Evolutionary conservation across 2,888 invertebrate genomes (phyloP), one percentile per base, ranked within the genome.

Genomic region (Eueremaeus valkanovi): DNA sequence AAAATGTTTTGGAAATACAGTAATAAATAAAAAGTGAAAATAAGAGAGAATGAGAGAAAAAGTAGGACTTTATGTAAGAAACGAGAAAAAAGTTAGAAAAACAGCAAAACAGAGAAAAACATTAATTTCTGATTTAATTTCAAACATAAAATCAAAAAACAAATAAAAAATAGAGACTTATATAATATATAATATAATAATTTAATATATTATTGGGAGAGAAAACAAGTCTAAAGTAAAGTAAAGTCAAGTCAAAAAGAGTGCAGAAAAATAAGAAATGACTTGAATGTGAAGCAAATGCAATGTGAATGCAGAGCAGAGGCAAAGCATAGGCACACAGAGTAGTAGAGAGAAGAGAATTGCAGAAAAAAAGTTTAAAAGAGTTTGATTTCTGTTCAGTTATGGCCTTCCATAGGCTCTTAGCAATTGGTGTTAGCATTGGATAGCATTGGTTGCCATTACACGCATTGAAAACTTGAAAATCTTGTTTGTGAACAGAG

Each of bases 391-490:
- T 36, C 6, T 36, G 36, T 8, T 8, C 11, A n/a, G 36, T 8
- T 8, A 36, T 36, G 36, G 36, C 36, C 6, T 36, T 36, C 36
- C 36, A 36, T 36, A 36, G 36, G 36, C 36, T 36, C 36, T 36
- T 36, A 36, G 11, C 36, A 5, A 36, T 36, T 36, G 36, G 45
- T 3, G 3, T 45, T 24, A 31, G 31, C 58, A 31, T 58, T 58
- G 58, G 55, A n/a, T 55, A 31, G 55, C 55, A 55, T 55, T 58
- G 58, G 58, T 58, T 58, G 58, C 58, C 58, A 58, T 58, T 58
- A 58, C 31, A 31, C 36, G 63, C 61, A 18, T 8, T 6, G 13
- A 66, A 66, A 66, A 66, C 63, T 66, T 66, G 63, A 66, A 66
- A 66, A 29, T 66, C 63, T 36, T 36, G 63, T 66, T 66, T 66